Percentiles rank a stretch among this genome's conserved stretches.
These are phyloP conservation scores for Drosophila koepferae DNA, from an alignment of 2,888 invertebrate genomes.

Conservation along the genomic window DNA sequence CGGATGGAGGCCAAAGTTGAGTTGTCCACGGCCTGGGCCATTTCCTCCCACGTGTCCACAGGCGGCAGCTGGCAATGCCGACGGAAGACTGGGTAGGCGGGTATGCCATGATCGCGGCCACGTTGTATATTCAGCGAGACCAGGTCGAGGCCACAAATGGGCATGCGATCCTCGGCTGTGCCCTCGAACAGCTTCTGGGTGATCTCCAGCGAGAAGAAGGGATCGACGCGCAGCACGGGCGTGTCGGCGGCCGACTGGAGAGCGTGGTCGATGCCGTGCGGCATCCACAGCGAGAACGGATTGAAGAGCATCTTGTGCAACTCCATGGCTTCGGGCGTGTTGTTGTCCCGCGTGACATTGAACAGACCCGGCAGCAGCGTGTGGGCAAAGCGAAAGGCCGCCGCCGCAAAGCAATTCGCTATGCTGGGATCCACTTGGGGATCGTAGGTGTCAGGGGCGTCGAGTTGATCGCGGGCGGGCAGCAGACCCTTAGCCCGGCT, in stretches of 20 bases:
- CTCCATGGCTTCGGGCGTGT: constrained; percentile 88
- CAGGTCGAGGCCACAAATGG: constrained; percentile 91
- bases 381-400: constrained; percentile 96
- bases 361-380: constrained; percentile 92
- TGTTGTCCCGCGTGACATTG: constrained; percentile 87
- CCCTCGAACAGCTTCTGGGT: constrained; percentile 84
- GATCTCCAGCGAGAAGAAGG: constrained; percentile 83
- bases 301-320: constrained; percentile 93
- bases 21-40: constrained; percentile 88
- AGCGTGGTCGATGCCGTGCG: constrained; percentile 88
- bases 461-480: constrained; percentile 59
- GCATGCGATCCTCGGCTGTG: constrained; percentile 66
- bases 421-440: constrained; percentile 90
- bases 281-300: constrained; percentile 89
- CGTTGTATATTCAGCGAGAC: constrained; percentile 95
- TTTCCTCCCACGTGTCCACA: constrained; percentile 88
- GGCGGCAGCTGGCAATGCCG: constrained; percentile 90
- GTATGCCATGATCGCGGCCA: constrained; percentile 94
- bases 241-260: constrained; percentile 89
- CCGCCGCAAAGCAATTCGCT: constrained; percentile 93
- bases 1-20: constrained; percentile 88
- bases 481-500: constrained; percentile 75
- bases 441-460: constrained; percentile 87
- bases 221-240: constrained; percentile 86
- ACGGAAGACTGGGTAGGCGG: constrained; percentile 91